Evolutionary conservation across 2,113 vertebrate species (phyloP).

Genomic region (Calypte anna): DNA sequence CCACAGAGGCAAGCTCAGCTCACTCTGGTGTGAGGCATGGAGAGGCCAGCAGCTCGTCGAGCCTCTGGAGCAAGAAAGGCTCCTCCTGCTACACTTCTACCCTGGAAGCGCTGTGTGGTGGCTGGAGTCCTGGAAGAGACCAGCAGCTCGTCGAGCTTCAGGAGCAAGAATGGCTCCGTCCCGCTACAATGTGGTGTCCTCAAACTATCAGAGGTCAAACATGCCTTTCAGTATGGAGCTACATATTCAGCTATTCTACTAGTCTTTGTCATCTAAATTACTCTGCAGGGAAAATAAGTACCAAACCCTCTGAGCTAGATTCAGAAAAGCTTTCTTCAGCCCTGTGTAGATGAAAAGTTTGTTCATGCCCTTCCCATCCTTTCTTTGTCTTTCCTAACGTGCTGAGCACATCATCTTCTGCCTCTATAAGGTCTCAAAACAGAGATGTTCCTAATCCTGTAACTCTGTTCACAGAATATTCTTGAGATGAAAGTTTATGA

Average conservation of each 20-base stretch:
- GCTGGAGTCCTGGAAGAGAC: too few relatives aligned
- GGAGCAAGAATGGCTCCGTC: too few relatives aligned
- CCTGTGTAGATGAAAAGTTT: neutral
- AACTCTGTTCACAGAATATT: slow-evolving; percentile 71
- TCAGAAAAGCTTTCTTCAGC: neutral
- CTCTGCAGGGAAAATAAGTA: neutral
- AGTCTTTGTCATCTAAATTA: neutral
- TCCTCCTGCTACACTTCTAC: too few relatives aligned
- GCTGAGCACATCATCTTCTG: neutral
- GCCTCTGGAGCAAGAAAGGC: too few relatives aligned
- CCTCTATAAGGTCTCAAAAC: neutral
- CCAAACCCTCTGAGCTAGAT: neutral
- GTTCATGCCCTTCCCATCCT: neutral
- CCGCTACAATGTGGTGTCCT: neutral
- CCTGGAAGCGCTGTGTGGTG: too few relatives aligned
- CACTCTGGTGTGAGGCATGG: too few relatives aligned
- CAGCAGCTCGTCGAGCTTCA: too few relatives aligned
- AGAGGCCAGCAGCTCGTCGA: too few relatives aligned
- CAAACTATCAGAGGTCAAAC: neutral
- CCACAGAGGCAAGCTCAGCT: too few relatives aligned
- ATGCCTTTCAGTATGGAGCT: neutral
- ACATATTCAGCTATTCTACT: neutral
- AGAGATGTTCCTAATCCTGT: neutral
- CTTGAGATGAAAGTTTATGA: slow-evolving; percentile 77
- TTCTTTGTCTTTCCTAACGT: neutral